phyloP scores from a whole-genome alignment of 2,113 vertebrate species.

The Uria aalge region DNA sequence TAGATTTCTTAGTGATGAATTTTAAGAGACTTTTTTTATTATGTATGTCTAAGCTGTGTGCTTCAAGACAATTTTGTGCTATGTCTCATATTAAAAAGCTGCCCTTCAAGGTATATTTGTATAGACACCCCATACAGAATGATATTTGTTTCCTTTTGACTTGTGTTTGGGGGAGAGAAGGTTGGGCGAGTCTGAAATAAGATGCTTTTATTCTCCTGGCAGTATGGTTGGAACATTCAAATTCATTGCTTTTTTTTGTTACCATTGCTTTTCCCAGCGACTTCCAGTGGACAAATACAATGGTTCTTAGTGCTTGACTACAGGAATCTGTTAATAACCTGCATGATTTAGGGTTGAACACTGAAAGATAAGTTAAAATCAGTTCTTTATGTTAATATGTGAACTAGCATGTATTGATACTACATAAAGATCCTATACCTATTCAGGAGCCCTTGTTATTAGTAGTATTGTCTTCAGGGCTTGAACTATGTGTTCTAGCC shows the following conservation, averaged over 20 bases:
- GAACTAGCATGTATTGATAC: neutral
- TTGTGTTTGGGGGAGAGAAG: neutral
- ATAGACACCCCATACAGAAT: neutral
- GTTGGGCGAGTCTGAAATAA: neutral
- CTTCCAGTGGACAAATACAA: neutral
- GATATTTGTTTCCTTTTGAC: neutral
- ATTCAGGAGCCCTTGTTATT: neutral
- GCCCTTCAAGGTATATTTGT: neutral
- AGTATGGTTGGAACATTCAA: neutral
- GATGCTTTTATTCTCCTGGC: neutral
- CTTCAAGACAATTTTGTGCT: neutral
- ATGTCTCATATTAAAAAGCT: neutral
- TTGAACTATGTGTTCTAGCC: neutral
- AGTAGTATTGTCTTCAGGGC: neutral
- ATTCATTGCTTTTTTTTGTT: neutral
- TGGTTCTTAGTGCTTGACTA: neutral
- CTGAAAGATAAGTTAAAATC: neutral
- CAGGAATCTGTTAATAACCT: neutral
- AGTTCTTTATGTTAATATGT: neutral
- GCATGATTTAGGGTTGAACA: neutral
- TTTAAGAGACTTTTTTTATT: neutral
- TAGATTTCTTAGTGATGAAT: neutral
- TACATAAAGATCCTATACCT: neutral
- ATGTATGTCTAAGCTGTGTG: neutral
- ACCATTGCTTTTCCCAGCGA: neutral